Percentiles rank a stretch among this genome's conserved stretches.
These are phyloP conservation scores for Nemotelus pantherinus DNA, from an alignment of 2,888 invertebrate genomes.

Conservation along the genomic window DNA sequence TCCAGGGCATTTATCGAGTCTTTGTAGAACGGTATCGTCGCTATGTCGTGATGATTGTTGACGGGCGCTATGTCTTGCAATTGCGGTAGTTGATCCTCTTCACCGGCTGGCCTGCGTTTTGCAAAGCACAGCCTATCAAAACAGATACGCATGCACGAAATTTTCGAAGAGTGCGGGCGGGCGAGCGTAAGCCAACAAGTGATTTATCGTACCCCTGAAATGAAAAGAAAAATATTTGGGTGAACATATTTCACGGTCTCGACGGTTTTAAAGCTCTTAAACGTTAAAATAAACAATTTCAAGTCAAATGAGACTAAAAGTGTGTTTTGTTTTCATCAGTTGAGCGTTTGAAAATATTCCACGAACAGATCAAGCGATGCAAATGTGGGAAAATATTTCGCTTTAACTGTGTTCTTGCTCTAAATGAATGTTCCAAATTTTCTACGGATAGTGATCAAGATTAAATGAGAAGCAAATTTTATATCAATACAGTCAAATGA, in stretches of 20 bases:
- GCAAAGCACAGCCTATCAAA: conserved; percentile 91
- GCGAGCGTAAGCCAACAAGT: conserved; percentile 56
- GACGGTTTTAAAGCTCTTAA: not conserved
- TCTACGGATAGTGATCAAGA: too few relatives aligned
- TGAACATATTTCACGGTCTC: not conserved
- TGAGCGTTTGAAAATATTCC: not conserved
- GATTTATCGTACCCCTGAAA: conserved; percentile 58
- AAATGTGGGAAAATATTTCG: not conserved
- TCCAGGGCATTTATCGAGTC: conserved; percentile 49
- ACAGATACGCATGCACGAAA: conserved; percentile 90
- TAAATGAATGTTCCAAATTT: too few relatives aligned
- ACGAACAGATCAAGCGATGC: not conserved
- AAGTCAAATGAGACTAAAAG: too few relatives aligned
- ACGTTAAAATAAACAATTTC: too few relatives aligned
- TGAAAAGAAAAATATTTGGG: conserved; percentile 41
- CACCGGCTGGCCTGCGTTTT: conserved; percentile 84
- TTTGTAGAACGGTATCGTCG: conserved; percentile 47
- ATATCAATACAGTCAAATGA: too few relatives aligned
- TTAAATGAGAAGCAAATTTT: too few relatives aligned
- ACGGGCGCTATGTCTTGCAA: conserved; percentile 55
- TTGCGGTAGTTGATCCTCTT: conserved; percentile 70
- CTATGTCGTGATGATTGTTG: conserved; percentile 47
- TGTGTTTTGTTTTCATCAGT: not conserved
- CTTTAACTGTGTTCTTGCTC: too few relatives aligned
- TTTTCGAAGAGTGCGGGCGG: conserved; percentile 61